phyloP scores from a whole-genome alignment of 2,113 vertebrate species.

The Pandion haliaetus region DNA sequence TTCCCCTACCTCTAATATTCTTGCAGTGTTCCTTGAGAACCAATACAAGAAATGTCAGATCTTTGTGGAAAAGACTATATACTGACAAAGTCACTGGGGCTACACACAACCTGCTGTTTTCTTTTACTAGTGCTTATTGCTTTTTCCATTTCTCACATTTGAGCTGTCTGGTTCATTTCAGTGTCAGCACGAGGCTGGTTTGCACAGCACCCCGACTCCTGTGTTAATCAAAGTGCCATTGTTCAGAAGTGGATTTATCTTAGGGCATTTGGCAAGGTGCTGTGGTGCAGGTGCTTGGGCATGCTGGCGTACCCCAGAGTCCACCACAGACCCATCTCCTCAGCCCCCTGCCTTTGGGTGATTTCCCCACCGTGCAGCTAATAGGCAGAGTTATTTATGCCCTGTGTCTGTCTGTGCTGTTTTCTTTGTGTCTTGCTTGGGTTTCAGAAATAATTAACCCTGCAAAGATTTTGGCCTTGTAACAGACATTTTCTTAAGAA shows the following conservation, averaged over 20 bases:
- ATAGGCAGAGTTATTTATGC: background rate
- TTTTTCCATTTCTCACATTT: background rate
- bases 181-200: background rate
- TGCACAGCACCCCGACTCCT: background rate
- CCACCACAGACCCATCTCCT: background rate
- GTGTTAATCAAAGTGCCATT: background rate
- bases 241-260: background rate
- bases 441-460: background rate
- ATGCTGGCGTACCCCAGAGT: background rate
- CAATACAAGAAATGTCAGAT: background rate
- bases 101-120: background rate
- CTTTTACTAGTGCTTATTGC: background rate
- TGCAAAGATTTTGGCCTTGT: background rate
- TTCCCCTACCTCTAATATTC: background rate
- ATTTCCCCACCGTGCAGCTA: background rate
- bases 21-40: background rate
- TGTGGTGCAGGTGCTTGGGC: background rate
- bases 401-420: background rate
- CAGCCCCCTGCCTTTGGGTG: background rate
- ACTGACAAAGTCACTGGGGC: background rate
- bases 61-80: background rate
- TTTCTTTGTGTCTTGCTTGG: background rate
- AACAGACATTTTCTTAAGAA: background rate
- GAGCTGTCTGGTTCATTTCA: background rate
- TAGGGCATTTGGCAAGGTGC: background rate